phyloP scores from a whole-genome alignment of 2,797 vertebrate species.

The Syndactyla subalaris region DNA sequence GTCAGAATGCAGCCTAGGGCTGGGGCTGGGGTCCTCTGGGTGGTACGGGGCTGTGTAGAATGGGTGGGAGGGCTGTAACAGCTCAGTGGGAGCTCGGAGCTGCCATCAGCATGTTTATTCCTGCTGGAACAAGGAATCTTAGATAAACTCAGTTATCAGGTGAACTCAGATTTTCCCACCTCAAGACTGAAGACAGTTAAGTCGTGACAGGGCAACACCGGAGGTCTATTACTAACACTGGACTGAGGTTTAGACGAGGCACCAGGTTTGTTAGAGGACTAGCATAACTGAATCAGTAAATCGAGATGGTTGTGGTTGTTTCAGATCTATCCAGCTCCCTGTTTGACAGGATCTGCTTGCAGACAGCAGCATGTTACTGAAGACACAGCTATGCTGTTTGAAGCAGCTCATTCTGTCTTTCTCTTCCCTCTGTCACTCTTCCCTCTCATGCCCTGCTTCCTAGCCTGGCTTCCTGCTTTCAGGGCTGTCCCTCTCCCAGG shows the following conservation, averaged over 20 bases:
- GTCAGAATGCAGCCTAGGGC: not conserved
- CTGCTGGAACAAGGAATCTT: not conserved
- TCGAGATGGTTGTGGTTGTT: not conserved
- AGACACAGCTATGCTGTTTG: not conserved
- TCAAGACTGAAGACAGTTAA: not conserved
- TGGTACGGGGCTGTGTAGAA: not conserved
- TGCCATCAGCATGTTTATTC: not conserved
- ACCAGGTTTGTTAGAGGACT: not conserved
- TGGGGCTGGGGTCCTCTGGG: not conserved
- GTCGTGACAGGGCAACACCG: not conserved
- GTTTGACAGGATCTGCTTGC: not conserved
- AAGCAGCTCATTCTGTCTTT: not conserved
- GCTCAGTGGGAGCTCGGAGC: not conserved
- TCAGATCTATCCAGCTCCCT: not conserved
- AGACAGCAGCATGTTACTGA: not conserved
- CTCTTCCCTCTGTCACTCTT: not conserved
- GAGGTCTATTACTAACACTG: not conserved
- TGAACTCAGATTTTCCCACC: not conserved
- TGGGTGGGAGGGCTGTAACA: not conserved
- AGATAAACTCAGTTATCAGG: not conserved
- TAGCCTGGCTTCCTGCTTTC: not conserved
- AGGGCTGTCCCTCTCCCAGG: not conserved
- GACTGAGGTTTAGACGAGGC: not conserved
- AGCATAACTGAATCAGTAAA: not conserved
- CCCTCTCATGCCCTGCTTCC: not conserved